phyloP scores from a whole-genome alignment of 2,797 vertebrate species.

The Gobionotothen gibberifrons region DNA sequence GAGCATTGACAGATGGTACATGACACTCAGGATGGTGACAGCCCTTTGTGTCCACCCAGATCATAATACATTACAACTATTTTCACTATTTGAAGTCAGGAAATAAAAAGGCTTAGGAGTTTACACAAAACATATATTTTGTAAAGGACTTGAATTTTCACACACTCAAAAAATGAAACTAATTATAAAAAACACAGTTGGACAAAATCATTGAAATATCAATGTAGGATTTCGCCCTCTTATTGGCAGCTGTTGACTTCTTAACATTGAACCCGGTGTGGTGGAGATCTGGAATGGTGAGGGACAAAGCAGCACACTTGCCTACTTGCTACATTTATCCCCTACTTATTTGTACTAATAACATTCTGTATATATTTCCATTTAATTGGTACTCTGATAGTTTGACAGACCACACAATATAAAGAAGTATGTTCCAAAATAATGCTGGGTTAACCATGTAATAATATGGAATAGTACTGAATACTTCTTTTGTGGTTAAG shows the following conservation, averaged over 20 bases:
- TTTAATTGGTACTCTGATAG: not conserved
- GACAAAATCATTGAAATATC: not conserved
- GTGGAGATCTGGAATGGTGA: constrained; percentile 55
- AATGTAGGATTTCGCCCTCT: not conserved
- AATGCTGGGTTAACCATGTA: not conserved
- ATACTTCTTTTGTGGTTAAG: not conserved
- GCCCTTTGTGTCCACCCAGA: not conserved
- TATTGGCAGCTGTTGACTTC: constrained; percentile 24
- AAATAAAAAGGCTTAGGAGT: not conserved
- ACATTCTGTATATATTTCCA: constrained; percentile 74
- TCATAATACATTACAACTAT: not conserved
- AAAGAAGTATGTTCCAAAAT: not conserved
- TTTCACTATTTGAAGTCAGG: not conserved
- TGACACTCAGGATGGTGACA: not conserved
- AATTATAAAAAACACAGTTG: not conserved
- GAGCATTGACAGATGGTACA: too few relatives aligned
- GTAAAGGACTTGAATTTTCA: not conserved
- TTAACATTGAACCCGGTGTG: constrained; percentile 28
- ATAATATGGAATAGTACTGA: not conserved
- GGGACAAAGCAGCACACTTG: constrained; percentile 58
- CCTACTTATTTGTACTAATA: constrained; percentile 55
- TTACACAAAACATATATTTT: not conserved
- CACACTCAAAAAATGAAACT: not conserved
- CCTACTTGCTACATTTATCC: constrained; percentile 60
- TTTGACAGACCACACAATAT: not conserved